Base-by-base conservation (phyloP, 1,140 invertebrate species). In the Formica selysi region DNA sequence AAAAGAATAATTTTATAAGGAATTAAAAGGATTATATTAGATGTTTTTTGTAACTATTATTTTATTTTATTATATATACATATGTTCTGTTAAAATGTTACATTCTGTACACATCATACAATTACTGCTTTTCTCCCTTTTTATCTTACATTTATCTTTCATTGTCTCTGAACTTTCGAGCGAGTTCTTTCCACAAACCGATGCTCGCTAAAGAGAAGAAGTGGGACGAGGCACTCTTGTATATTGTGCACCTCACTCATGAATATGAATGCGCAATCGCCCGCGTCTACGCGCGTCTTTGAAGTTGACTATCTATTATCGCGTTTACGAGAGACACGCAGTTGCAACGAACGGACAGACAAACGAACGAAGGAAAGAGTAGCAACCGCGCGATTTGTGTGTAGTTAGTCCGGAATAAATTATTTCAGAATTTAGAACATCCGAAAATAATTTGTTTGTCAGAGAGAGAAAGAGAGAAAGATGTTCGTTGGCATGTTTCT, bases 371-470 rank as follows among this genome's bases (percentile, higher is more conserved):
- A 51, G 16, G 48, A 51, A 16, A 19, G 65, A 10, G 36, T 19
- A 57, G 13, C 13, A 10, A 6, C n/a, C 71, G 68, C 19, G 38
- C n/a, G 36, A 76, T 38, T 71, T 83, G 29, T 76, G 38, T 54
- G 13, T 83, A 61, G 54, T 76, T 61, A 71, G 70, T 11, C 54
- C 38, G 54, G 36, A 29, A 59, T 74, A 83, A 65, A 38, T 44
- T 59, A 70, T 78, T 85, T 54, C 57, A 32, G 59, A 65, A 85
- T 85, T 88, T 89, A 89, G 83, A 85, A 59, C 65, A 26, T 54
- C 44, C 87, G 76, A 73, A 86, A 88, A 73, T 57, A 76, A 88
- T 86, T 86, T 84, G 70, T 88, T 88, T 88, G 48, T 44, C 70
- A 64, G 67, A 88, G 16, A 51, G 48, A 51, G 67, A 67, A 29